Percentiles rank a stretch among this genome's conserved stretches.
These are phyloP conservation scores for Platyrinchus mystaceus DNA, from an alignment of 2,797 vertebrate genomes.

Conservation along the genomic window DNA sequence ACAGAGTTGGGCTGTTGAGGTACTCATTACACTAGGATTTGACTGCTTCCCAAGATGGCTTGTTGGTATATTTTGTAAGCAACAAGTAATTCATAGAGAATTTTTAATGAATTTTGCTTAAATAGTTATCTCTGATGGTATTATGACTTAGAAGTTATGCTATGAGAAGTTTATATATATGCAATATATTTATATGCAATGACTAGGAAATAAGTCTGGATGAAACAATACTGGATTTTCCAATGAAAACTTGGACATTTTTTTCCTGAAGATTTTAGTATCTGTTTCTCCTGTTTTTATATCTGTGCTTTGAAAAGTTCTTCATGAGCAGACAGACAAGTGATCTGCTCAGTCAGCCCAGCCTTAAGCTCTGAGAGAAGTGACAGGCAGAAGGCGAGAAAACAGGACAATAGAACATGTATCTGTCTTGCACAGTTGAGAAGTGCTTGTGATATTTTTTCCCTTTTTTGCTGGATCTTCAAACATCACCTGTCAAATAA, in stretches of 20 bases:
- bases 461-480: not conserved
- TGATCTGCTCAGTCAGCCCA: not conserved
- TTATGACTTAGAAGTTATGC: not conserved
- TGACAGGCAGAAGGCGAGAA: not conserved
- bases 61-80: not conserved
- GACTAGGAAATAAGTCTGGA: not conserved
- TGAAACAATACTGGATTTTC: not conserved
- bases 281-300: not conserved
- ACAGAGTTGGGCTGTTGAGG: not conserved
- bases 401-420: not conserved
- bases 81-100: not conserved
- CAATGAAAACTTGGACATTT: not conserved
- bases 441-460: not conserved
- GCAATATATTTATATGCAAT: too few species aligned
- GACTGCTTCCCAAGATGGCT: not conserved
- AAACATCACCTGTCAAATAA: not conserved
- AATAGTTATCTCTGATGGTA: not conserved
- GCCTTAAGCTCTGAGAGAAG: not conserved
- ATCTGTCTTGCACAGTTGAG: slow-evolving; percentile 1
- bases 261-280: not conserved
- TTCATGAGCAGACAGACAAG: not conserved
- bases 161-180: not conserved
- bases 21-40: not conserved
- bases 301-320: not conserved
- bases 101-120: not conserved